A percentile compares a stretch with the other conserved stretches of the same genome.
phyloP scores from a whole-genome alignment of 2,113 vertebrate species.

The Rhadina sibilatrix region DNA sequence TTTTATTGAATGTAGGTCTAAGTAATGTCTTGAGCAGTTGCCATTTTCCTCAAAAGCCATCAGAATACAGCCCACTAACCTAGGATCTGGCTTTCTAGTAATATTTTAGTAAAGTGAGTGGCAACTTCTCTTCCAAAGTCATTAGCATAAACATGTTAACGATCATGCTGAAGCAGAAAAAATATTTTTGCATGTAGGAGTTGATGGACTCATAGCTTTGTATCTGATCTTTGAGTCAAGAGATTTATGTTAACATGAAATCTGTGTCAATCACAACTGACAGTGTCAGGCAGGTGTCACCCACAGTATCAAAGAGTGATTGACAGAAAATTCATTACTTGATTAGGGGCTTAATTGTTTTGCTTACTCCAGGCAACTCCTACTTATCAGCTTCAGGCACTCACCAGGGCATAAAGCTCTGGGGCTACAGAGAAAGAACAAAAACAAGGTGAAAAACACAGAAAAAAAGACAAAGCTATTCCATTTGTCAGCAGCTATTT shows the following conservation, averaged over 20 bases:
- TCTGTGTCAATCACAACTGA: neutral
- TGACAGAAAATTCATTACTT: neutral
- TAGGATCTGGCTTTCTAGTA: neutral
- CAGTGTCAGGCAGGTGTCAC: neutral
- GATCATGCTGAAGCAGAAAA: neutral
- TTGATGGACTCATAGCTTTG: neutral
- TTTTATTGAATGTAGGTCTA: neutral
- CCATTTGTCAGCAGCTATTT: neutral
- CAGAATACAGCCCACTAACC: neutral
- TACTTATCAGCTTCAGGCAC: neutral
- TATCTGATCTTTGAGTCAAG: neutral
- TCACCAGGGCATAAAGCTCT: neutral
- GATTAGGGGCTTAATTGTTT: neutral
- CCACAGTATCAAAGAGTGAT: neutral
- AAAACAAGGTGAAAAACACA: neutral
- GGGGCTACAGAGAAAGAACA: neutral
- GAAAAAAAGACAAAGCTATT: neutral
- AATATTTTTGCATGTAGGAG: neutral
- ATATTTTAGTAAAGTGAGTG: neutral
- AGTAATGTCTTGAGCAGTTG: neutral
- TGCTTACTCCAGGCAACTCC: neutral
- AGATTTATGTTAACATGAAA: neutral
- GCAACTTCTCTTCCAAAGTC: neutral
- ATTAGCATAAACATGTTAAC: neutral
- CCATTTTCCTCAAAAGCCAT: neutral